These are phyloP conservation scores for Anarrhichthys ocellatus DNA, from an alignment of 2,113 vertebrate genomes.

Conservation along the genomic window DNA sequence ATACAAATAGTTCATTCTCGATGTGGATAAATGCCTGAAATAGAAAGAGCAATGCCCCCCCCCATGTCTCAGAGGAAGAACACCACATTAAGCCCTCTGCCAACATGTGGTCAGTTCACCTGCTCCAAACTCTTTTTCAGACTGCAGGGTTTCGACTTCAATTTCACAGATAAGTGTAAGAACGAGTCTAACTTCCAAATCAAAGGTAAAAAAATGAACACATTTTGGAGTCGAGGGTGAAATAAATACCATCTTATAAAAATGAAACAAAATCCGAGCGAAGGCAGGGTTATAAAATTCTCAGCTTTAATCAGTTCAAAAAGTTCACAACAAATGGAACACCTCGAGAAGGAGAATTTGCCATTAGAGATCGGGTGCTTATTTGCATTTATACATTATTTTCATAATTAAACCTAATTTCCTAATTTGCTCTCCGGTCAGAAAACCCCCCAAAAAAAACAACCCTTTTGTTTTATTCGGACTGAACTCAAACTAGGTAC, in stretches of 20 bases:
- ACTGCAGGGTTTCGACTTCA: neutral
- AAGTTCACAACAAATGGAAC: constrained; percentile 87
- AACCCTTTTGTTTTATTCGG: constrained; percentile 75
- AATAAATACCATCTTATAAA: neutral
- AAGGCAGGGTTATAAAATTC: constrained; percentile 83
- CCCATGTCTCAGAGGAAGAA: neutral
- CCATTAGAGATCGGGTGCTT: constrained; percentile 72
- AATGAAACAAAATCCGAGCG: constrained; percentile 43
- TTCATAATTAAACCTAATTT: constrained; percentile 74
- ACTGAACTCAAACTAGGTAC: constrained; percentile 75
- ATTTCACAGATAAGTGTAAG: neutral
- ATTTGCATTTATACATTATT: constrained; percentile 83
- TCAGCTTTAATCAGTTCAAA: constrained; percentile 88
- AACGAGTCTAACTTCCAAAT: neutral
- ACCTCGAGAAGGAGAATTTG: constrained; percentile 80
- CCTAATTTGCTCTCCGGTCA: constrained; percentile 64
- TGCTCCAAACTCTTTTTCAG: neutral
- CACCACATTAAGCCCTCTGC: neutral
- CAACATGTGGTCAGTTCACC: neutral
- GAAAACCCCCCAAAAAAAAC: constrained; percentile 9
- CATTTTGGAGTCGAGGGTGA: neutral
- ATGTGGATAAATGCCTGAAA: neutral
- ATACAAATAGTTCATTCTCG: neutral
- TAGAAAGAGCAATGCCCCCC: neutral
- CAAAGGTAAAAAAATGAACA: neutral